Evolutionary conservation across 2,888 invertebrate species (phyloP).

Genomic region (Capitulum mitella): DNA sequence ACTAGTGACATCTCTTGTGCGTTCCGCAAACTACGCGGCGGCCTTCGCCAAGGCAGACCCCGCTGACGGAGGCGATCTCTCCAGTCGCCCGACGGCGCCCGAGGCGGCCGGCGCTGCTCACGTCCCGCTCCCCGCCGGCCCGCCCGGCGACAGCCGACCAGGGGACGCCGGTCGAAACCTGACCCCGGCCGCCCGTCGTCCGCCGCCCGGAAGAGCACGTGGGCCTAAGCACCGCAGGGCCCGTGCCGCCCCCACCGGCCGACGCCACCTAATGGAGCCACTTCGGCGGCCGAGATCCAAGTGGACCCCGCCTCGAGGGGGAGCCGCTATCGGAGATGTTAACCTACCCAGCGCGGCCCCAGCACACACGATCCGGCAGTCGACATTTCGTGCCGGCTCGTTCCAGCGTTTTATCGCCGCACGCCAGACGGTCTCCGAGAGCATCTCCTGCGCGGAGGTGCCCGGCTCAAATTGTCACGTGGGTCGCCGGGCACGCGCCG

Average conservation of each 20-base stretch:
- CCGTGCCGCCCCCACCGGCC: too few relatives aligned
- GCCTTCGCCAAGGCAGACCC: slow-evolving; percentile 9
- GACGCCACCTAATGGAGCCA: too few relatives aligned
- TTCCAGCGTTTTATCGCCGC: too few relatives aligned
- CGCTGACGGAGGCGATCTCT: background rate
- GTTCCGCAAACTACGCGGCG: background rate
- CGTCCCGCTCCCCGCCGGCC: background rate
- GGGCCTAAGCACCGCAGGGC: too few relatives aligned
- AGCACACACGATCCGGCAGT: too few relatives aligned
- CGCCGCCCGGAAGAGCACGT: too few relatives aligned
- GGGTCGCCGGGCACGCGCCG: background rate
- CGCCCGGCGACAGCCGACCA: too few relatives aligned
- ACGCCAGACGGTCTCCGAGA: background rate
- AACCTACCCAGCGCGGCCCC: too few relatives aligned
- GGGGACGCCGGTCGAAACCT: background rate
- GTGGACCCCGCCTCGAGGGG: too few relatives aligned
- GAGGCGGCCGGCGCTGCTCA: background rate
- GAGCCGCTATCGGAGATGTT: too few relatives aligned
- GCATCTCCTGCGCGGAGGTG: background rate
- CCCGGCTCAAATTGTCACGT: background rate
- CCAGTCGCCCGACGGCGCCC: background rate
- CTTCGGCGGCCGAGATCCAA: too few relatives aligned
- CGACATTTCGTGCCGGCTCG: too few relatives aligned
- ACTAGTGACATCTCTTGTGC: background rate
- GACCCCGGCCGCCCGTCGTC: background rate